Percentiles rank a stretch among this genome's conserved stretches.
phyloP scores from a whole-genome alignment of 2,888 invertebrate genomes.

The Pocota personata region DNA sequence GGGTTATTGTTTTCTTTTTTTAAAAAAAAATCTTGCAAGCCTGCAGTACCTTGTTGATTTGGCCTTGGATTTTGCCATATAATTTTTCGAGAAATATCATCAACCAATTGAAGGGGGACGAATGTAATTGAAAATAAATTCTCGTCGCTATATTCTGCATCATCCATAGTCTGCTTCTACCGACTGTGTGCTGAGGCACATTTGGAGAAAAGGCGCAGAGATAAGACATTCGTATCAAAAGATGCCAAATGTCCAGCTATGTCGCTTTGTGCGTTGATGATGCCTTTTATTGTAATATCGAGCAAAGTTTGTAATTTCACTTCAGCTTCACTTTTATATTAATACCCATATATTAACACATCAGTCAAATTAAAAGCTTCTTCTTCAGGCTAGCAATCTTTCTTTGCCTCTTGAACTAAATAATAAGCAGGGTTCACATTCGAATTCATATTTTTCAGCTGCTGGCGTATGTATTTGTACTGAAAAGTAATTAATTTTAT shows the following conservation, averaged over 20 bases:
- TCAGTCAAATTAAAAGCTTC: constrained; percentile 12
- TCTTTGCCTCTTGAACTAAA: constrained; percentile 1
- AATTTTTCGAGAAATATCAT: constrained; percentile 12
- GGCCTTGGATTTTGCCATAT: constrained; percentile 21
- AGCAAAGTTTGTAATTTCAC: constrained; percentile 5
- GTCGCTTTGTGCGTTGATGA: not conserved
- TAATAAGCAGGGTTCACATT: constrained; percentile 14
- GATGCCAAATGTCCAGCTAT: too few species aligned
- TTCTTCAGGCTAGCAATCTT: not conserved
- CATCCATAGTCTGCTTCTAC: constrained; percentile 12
- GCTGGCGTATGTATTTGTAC: constrained; percentile 23
- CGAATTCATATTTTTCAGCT: not conserved
- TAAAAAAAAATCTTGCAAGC: constrained; percentile 6
- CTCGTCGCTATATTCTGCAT: constrained; percentile 9
- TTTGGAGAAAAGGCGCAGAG: too few species aligned
- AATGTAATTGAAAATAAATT: constrained; percentile 20
- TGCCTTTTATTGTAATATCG: not conserved
- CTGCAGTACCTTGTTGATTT: constrained; percentile 22
- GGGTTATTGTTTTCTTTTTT: constrained; percentile 27
- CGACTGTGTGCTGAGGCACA: not conserved
- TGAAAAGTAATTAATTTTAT: too few species aligned
- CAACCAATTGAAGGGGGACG: constrained; percentile 7
- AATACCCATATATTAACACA: too few species aligned
- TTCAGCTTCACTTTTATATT: too few species aligned
- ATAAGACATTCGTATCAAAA: too few species aligned